Percentiles rank a stretch among this genome's conserved stretches.
Conservation (phyloP, 2,113 vertebrate genomes). For the Ornithorhynchus anatinus region DNA sequence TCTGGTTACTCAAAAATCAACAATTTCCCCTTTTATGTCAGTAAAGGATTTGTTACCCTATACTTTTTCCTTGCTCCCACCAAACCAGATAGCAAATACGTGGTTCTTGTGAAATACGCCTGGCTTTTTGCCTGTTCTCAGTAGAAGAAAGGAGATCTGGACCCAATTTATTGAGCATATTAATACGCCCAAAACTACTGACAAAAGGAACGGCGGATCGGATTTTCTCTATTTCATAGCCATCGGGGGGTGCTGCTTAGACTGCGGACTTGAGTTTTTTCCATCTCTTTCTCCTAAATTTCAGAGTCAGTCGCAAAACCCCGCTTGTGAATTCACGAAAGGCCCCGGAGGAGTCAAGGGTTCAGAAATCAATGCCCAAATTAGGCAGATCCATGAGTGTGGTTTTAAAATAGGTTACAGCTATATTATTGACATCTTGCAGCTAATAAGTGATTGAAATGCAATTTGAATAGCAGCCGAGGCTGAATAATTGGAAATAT, state of each 20-base stretch:
- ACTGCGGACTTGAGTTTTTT: neutral
- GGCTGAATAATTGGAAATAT: conserved; percentile 29
- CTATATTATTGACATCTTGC: conserved; percentile 9
- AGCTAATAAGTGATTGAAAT: conserved; percentile 39
- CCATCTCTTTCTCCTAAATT: conserved; percentile 10
- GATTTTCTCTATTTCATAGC: neutral
- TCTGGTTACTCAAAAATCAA: too few relatives aligned
- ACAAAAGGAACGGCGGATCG: neutral
- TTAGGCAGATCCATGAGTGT: neutral
- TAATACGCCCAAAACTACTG: conserved; percentile 13
- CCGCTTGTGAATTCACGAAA: neutral
- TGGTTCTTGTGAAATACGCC: neutral
- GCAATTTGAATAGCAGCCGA: conserved; percentile 14
- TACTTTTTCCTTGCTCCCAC: too few relatives aligned
- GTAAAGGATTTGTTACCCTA: too few relatives aligned
- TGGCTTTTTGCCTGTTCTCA: neutral
- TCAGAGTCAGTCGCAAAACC: conserved; percentile 15
- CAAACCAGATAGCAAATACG: too few relatives aligned
- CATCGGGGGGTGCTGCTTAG: neutral
- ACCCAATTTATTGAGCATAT: conserved; percentile 15
- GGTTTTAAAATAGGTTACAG: neutral
- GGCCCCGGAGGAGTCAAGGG: neutral
- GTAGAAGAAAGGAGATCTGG: conserved; percentile 4
- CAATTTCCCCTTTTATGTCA: too few relatives aligned
- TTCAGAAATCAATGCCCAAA: neutral